Evolutionary conservation across 2,797 vertebrate genomes (phyloP), one percentile per base, ranked within the genome.

Genomic region (Denticeps clupeoides): DNA sequence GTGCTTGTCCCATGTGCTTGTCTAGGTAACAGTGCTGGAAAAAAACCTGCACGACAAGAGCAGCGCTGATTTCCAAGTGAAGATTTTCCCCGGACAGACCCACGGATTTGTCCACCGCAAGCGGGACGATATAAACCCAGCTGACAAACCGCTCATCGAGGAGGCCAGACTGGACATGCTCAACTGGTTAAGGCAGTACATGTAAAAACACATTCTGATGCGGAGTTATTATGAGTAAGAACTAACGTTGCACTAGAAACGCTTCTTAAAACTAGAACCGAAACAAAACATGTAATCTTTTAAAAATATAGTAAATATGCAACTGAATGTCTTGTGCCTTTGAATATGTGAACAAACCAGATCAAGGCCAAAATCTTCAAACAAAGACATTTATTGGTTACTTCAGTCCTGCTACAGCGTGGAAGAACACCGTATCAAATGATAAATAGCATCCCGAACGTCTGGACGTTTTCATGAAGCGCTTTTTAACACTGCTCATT

Each of bases 41-140:
- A 68, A 73, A 53, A 89, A 80, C 24, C 69, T 96, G 35, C 84
- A 89, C 58, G 74, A 86, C 45, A 80, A 83, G 40, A 88, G 89
- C 70, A 80, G 66, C 41, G 82, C 82, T 25, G 78, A 88, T 32
- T 82, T 86, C 54, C 65, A 84, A 59, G 79, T 95, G 56, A 97
- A 97, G 79, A 70, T 90, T 35, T 97, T 89, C 53, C 83, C 89
- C 0, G 83, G 87, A 44, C 93, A 97, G 63, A 89, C 86, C 0
- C 92, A 94, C 1, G 93, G 91, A 9, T 97, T 96, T 58, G 89
- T 89, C 42, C 92, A 97, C 55, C 86, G 92, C 2, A 92, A 87
- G 69, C 83, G 68, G 61, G 87, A 94, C 59, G 87, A 93, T 22
- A 82, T 89, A 19, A 86, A 83, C 16, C 77, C 81, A 0, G 29